phyloP scores from a whole-genome alignment of 2,113 vertebrate species.

The Brevimyrus niger region DNA sequence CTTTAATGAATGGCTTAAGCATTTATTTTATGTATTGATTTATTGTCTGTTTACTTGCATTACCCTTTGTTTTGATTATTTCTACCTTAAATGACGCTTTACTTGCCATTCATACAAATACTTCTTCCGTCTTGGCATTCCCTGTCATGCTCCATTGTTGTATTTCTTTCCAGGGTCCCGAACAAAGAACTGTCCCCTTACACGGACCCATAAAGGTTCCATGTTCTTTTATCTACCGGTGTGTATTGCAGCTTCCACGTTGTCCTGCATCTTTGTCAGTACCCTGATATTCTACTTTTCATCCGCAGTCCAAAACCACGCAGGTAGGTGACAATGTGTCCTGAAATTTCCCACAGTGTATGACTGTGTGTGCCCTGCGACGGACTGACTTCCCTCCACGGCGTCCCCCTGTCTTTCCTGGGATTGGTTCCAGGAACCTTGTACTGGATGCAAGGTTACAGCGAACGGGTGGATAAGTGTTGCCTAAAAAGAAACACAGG shows the following conservation, averaged over 20 bases:
- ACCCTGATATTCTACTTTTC: background rate
- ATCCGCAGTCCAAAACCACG: background rate
- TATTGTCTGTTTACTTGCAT: background rate
- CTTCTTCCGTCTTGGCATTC: background rate
- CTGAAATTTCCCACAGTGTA: background rate
- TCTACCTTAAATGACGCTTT: background rate
- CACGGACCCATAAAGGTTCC: background rate
- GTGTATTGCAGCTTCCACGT: background rate
- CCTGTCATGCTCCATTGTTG: background rate
- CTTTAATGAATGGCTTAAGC: background rate
- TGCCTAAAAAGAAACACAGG: background rate
- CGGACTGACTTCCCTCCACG: background rate
- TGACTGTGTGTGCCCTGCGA: background rate
- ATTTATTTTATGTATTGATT: background rate
- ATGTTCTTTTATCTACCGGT: background rate
- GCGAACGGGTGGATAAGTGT: background rate
- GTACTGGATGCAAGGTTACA: background rate
- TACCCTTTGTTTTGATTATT: background rate
- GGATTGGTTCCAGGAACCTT: background rate
- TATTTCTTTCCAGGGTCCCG: background rate
- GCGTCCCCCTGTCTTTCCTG: background rate
- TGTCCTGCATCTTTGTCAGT: background rate
- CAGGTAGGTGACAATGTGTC: background rate
- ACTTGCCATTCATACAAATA: background rate
- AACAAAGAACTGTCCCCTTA: background rate